Evolutionary conservation across 2,113 vertebrate genomes (phyloP).

Genomic region (Lampris incognitus): DNA sequence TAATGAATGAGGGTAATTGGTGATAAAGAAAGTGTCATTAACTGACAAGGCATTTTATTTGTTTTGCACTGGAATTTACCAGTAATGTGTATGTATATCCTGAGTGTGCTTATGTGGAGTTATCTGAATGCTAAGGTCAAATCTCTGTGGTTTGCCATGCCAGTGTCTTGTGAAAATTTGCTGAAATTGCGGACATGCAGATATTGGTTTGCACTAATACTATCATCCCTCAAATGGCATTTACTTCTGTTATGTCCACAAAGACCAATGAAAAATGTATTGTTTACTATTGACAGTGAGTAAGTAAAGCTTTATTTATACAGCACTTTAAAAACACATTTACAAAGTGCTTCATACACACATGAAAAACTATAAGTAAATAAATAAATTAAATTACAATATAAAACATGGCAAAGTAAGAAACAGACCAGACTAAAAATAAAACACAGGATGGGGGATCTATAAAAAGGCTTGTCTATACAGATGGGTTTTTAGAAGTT

Average conservation of each 20-base stretch:
- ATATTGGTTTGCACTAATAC: neutral
- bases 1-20: neutral
- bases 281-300: no score
- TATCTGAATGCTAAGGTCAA: neutral
- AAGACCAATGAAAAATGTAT: neutral
- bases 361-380: no score
- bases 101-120: neutral
- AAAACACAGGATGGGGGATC: no score
- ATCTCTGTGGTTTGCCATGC: neutral
- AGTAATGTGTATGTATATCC: neutral
- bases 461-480: no score
- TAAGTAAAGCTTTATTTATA: no score
- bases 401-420: no score
- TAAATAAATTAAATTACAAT: no score
- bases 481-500: no score
- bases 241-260: neutral
- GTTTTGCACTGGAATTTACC: neutral
- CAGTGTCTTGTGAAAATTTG: slow-evolving; percentile 5
- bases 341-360: no score
- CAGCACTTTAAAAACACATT: no score
- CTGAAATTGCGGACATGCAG: neutral
- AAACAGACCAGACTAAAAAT: no score
- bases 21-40: slow-evolving; percentile 7
- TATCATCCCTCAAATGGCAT: neutral
- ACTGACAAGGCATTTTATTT: neutral